Conservation (phyloP, 2,113 vertebrate genomes). For the Rhinoptilus africanus region DNA sequence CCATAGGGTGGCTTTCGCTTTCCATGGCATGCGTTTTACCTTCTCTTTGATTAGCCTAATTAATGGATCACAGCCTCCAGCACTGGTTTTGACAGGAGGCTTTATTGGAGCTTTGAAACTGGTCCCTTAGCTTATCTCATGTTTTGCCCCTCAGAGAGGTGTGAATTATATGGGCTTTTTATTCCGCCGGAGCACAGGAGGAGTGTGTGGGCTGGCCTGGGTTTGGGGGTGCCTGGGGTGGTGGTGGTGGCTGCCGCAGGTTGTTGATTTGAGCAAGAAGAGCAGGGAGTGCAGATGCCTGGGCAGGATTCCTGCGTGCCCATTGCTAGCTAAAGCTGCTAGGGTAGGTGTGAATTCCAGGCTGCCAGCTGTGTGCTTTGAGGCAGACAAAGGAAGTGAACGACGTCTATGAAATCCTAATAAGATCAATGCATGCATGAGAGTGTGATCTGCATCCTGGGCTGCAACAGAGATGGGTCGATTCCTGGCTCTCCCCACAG, state of each 20-base stretch:
- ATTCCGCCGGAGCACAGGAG: too few relatives aligned
- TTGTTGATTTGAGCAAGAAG: background rate
- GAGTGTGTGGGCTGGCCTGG: rapidly evolving
- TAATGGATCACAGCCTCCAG: background rate
- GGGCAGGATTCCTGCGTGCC: background rate
- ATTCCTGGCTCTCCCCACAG: background rate
- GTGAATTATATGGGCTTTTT: background rate
- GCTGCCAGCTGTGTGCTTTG: background rate
- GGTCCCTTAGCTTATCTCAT: background rate
- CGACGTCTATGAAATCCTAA: rapidly evolving
- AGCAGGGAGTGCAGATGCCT: background rate
- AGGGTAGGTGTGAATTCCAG: background rate
- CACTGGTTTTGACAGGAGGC: background rate
- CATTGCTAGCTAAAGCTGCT: too few relatives aligned
- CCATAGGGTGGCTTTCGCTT: background rate
- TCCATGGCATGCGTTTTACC: background rate
- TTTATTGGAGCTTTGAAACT: background rate
- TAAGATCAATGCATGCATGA: rapidly evolving
- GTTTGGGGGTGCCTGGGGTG: background rate
- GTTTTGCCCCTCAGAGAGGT: too few relatives aligned
- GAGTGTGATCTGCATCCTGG: background rate
- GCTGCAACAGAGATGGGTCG: rapidly evolving
- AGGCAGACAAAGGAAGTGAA: background rate
- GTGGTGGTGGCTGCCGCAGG: background rate
- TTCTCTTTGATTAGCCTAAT: background rate